These are phyloP conservation scores for Trichacis sp. DNA, from an alignment of 2,888 invertebrate species.

Conservation along the genomic window DNA sequence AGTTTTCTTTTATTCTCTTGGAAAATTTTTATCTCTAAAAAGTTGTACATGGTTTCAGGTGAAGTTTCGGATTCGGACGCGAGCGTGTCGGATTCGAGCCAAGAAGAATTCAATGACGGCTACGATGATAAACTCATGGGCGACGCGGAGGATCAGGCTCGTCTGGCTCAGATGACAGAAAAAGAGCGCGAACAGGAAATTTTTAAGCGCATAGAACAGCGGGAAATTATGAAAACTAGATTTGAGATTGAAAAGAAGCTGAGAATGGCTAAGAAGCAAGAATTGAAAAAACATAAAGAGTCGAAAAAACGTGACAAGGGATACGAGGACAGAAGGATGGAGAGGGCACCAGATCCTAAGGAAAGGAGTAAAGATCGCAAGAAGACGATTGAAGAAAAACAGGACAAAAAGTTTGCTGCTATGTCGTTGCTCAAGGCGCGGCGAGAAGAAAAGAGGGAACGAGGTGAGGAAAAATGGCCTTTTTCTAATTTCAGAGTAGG, in stretches of 20 bases:
- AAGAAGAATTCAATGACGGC: slow-evolving; percentile 95
- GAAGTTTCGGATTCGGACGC: slow-evolving; percentile 81
- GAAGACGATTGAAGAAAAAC: slow-evolving; percentile 89
- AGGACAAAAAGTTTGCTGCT: slow-evolving; percentile 91
- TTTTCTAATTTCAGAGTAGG: too few relatives aligned
- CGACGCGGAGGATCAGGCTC: slow-evolving; percentile 92
- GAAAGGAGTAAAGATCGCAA: slow-evolving; percentile 87
- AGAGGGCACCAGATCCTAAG: slow-evolving; percentile 75
- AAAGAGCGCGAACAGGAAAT: slow-evolving; percentile 97
- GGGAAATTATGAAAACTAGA: slow-evolving; percentile 92
- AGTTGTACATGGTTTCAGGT: slow-evolving; percentile 72
- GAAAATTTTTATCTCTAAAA: too few relatives aligned
- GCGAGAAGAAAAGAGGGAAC: slow-evolving; percentile 88
- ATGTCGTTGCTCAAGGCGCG: slow-evolving; percentile 93
- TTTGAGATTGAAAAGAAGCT: slow-evolving; percentile 97
- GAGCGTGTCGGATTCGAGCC: slow-evolving; percentile 76
- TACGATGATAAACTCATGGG: slow-evolving; percentile 98
- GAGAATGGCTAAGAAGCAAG: slow-evolving; percentile 83
- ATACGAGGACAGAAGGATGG: slow-evolving; percentile 71
- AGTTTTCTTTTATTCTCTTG: too few relatives aligned
- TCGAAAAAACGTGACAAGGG: slow-evolving; percentile 68
- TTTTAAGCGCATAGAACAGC: slow-evolving; percentile 94
- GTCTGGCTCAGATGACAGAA: slow-evolving; percentile 93
- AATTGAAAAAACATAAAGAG: slow-evolving; percentile 74
- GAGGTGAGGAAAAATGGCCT: slow-evolving; percentile 70